Evolutionary conservation across 2,113 vertebrate genomes (phyloP).

Genomic region (Antennarius striatus): DNA sequence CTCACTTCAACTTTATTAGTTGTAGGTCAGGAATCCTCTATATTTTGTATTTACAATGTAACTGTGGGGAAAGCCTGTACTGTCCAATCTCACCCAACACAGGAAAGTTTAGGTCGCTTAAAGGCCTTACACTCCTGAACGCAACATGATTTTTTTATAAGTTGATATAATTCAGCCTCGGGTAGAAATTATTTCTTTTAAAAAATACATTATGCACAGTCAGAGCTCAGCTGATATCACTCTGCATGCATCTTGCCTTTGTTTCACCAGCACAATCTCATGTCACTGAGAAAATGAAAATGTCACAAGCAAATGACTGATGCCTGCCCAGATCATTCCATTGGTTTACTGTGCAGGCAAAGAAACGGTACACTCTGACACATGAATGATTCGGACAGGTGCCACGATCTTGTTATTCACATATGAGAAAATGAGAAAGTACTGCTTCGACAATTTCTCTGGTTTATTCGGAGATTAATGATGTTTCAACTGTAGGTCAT

Average conservation of each 20-base stretch:
- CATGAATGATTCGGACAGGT: conserved; percentile 55
- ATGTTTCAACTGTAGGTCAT: conserved; percentile 36
- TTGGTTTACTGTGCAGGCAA: conserved; percentile 14
- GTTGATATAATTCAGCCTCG: conserved; percentile 40
- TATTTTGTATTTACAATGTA: conserved; percentile 1
- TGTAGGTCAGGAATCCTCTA: conserved; percentile 8
- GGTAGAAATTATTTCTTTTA: conserved; percentile 43
- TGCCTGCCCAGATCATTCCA: conserved; percentile 60
- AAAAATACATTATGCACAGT: conserved; percentile 46
- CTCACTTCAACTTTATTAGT: conserved; percentile 30
- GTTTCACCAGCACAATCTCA: conserved; percentile 61
- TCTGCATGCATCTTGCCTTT: conserved; percentile 55
- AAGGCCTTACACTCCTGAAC: conserved; percentile 29
- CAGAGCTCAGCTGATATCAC: conserved; percentile 39
- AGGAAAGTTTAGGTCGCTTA: conserved; percentile 15
- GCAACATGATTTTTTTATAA: conserved; percentile 38
- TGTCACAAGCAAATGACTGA: conserved; percentile 65
- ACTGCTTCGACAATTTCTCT: conserved; percentile 2
- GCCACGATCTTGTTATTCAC: conserved; percentile 49
- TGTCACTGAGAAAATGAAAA: conserved; percentile 71
- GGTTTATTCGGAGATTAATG: conserved; percentile 48
- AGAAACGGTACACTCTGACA: conserved; percentile 3
- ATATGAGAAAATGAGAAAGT: conserved; percentile 57
- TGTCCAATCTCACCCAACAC: conserved; percentile 12
- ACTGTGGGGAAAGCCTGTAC: conserved; percentile 19